phyloP scores from a whole-genome alignment of 2,797 vertebrate genomes.

The Remorina albescens region DNA sequence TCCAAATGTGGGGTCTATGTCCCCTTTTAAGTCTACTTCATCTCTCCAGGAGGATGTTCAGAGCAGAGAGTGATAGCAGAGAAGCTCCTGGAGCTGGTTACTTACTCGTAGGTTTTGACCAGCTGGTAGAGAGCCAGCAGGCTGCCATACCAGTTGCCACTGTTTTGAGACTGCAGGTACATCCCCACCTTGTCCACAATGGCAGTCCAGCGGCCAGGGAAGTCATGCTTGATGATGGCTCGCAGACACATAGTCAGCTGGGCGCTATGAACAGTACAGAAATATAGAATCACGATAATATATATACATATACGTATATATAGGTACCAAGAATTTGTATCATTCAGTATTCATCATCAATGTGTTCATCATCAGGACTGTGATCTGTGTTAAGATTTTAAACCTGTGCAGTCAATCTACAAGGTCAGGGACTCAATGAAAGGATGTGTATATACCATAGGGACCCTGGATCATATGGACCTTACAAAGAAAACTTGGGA shows the following conservation, averaged over 20 bases:
- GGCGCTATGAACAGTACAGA: constrained; percentile 77
- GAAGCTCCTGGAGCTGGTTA: constrained; percentile 34
- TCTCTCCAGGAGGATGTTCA: background rate
- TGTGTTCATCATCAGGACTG: background rate
- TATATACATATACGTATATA: too few relatives aligned
- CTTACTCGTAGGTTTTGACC: constrained; percentile 99
- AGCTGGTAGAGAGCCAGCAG: constrained; percentile 96
- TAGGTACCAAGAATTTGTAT: background rate
- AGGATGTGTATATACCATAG: constrained; percentile 78
- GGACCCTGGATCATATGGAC: constrained; percentile 86
- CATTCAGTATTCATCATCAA: background rate
- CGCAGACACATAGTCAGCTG: constrained; percentile 97
- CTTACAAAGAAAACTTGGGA: too few relatives aligned
- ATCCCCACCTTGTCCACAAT: constrained; percentile 95
- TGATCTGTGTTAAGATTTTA: too few relatives aligned
- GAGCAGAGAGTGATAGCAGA: background rate
- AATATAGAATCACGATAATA: background rate
- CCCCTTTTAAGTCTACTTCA: background rate
- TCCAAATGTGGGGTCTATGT: too few relatives aligned
- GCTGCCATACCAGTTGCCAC: constrained; percentile 94
- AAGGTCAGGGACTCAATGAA: too few relatives aligned
- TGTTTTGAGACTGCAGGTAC: constrained; percentile 93
- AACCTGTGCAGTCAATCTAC: too few relatives aligned
- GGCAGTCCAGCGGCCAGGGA: constrained; percentile 95
- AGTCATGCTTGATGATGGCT: constrained; percentile 96